Evolutionary conservation across 2,797 vertebrate genomes (phyloP).

Genomic region (Gambelia wislizenii): DNA sequence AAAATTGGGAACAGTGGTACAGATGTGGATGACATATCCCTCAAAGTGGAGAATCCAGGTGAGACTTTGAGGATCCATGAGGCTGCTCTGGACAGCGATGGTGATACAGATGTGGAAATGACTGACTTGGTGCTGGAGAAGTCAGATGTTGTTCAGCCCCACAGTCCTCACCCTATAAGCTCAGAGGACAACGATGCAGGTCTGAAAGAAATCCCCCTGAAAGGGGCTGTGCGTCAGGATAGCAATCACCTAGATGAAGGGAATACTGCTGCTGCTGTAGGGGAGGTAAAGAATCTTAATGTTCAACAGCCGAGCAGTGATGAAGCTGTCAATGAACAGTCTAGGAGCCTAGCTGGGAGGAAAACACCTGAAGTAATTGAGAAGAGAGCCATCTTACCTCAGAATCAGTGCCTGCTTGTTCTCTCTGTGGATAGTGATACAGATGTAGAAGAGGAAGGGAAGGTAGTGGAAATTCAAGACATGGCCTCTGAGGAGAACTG

Average conservation of each 20-base stretch:
- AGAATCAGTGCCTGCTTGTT: background rate
- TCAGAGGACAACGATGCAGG: background rate
- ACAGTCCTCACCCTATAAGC: background rate
- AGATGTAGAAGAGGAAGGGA: constrained; percentile 47
- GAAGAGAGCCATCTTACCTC: background rate
- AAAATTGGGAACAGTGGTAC: background rate
- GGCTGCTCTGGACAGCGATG: constrained; percentile 13
- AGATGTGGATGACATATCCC: constrained; percentile 29
- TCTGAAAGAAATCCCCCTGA: background rate
- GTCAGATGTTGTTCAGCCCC: background rate
- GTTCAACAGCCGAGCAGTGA: background rate
- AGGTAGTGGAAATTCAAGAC: background rate
- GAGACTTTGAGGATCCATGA: background rate
- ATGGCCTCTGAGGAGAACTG: background rate
- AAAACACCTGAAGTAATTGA: background rate
- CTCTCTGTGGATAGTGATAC: constrained; percentile 8
- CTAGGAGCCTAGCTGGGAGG: background rate
- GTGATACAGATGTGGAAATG: constrained; percentile 21
- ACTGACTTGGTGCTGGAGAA: background rate
- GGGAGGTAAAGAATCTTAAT: background rate
- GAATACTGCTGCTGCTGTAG: no score
- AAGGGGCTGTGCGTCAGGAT: background rate
- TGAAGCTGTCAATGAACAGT: background rate
- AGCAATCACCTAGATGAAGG: no score
- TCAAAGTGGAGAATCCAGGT: background rate